Conservation (phyloP, 2,797 vertebrate genomes). For the Protosalanx chinensis region DNA sequence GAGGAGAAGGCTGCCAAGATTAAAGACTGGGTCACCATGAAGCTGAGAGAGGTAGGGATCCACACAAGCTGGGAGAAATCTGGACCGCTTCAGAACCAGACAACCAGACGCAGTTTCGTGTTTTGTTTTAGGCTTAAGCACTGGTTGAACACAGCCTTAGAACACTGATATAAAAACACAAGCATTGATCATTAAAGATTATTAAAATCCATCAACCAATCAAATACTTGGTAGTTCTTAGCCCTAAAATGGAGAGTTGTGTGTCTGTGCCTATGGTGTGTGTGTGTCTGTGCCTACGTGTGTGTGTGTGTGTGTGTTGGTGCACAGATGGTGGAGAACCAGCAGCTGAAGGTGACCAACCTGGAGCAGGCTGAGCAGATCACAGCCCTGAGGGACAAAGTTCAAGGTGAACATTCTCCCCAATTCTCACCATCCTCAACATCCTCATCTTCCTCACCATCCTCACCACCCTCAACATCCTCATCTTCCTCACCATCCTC, state of each 20-base stretch:
- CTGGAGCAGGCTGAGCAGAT: slow-evolving; percentile 83
- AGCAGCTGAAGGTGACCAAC: slow-evolving; percentile 83
- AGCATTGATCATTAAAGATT: neutral
- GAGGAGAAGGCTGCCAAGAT: slow-evolving; percentile 96
- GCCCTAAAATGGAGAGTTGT: too few relatives aligned
- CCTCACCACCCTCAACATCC: too few relatives aligned
- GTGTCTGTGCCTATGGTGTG: too few relatives aligned
- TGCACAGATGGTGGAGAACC: slow-evolving; percentile 89
- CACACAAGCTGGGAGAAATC: slow-evolving; percentile 15
- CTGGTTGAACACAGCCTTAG: too few relatives aligned
- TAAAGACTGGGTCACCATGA: slow-evolving; percentile 94
- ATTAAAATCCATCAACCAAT: too few relatives aligned
- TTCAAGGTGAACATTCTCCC: slow-evolving; percentile 75
- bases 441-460: too few relatives aligned
- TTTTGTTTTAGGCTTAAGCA: too few relatives aligned
- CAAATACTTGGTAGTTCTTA: too few relatives aligned
- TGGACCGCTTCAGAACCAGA: neutral
- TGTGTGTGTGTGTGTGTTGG: neutral
- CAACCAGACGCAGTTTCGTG: neutral
- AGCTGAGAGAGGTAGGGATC: slow-evolving; percentile 84
- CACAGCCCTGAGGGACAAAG: slow-evolving; percentile 77
- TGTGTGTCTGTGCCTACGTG: too few relatives aligned
- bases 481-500: too few relatives aligned
- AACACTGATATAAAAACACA: too few relatives aligned
- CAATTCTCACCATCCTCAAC: too few relatives aligned